phyloP scores from a whole-genome alignment of 2,113 vertebrate species.

The Platysteira castanea region DNA sequence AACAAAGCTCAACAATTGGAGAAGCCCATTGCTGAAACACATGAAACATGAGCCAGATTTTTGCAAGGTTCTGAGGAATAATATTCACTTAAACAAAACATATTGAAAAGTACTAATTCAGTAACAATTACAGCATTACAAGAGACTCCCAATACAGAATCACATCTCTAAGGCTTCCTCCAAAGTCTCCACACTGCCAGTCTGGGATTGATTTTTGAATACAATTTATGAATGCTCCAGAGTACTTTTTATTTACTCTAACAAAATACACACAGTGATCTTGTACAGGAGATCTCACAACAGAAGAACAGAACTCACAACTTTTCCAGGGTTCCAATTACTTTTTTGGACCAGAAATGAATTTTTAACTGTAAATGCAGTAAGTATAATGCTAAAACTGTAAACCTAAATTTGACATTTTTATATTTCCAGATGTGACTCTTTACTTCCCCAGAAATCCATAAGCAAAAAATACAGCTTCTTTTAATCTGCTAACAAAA shows the following conservation, averaged over 20 bases:
- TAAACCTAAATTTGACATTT: neutral
- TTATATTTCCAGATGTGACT: neutral
- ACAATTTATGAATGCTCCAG: neutral
- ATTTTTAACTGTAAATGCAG: neutral
- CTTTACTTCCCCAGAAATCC: neutral
- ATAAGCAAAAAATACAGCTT: neutral
- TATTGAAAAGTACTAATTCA: neutral
- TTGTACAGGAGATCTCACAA: neutral
- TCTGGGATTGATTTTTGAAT: neutral
- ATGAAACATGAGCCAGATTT: neutral
- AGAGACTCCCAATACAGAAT: neutral
- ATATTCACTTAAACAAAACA: neutral
- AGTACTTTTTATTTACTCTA: neutral
- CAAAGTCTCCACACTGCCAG: neutral
- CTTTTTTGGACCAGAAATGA: neutral
- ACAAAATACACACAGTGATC: neutral
- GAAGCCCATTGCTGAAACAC: neutral
- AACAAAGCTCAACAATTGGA: neutral
- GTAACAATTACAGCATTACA: neutral
- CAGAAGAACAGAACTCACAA: neutral
- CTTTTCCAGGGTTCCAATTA: neutral
- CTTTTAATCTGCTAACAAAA: neutral
- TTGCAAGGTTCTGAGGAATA: neutral
- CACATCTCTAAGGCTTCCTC: neutral
- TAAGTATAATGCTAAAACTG: neutral